phyloP scores from a whole-genome alignment of 2,888 invertebrate species.

The Eupithecia subumbrata region DNA sequence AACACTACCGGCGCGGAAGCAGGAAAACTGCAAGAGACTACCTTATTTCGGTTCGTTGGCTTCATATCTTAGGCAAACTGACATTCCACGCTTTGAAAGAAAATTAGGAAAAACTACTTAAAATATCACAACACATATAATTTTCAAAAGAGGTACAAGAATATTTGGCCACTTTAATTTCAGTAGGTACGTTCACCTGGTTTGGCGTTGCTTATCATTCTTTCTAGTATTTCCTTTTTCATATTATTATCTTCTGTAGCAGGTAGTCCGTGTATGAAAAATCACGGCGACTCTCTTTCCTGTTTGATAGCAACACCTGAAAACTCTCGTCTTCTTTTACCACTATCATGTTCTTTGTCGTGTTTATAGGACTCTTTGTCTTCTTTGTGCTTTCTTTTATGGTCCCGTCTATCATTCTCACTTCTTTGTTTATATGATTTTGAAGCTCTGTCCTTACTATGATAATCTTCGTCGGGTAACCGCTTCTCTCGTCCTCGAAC shows the following conservation, averaged over 20 bases:
- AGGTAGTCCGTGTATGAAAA: neutral
- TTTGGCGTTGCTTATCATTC: neutral
- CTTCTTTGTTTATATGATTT: slow-evolving; percentile 20
- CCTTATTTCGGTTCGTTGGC: neutral
- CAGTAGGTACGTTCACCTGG: neutral
- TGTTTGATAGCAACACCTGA: slow-evolving; percentile 31
- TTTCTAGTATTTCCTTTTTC: neutral
- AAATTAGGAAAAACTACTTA: neutral
- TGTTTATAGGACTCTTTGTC: slow-evolving; percentile 16
- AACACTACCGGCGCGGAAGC: neutral
- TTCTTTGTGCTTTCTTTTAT: slow-evolving; percentile 14
- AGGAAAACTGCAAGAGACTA: neutral
- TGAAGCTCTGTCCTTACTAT: neutral
- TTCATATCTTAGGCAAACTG: neutral
- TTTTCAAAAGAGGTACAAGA: neutral
- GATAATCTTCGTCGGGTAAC: neutral
- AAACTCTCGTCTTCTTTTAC: slow-evolving; percentile 3
- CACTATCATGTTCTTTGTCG: slow-evolving; percentile 1
- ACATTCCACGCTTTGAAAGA: neutral
- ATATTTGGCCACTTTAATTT: slow-evolving; percentile 3
- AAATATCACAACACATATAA: neutral
- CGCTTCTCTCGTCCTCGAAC: slow-evolving; percentile 7
- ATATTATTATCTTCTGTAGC: neutral
- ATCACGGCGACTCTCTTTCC: slow-evolving; percentile 34
- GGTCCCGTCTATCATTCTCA: slow-evolving; percentile 9